phyloP scores from a whole-genome alignment of 2,888 invertebrate genomes.

The Plebejus melissa region DNA sequence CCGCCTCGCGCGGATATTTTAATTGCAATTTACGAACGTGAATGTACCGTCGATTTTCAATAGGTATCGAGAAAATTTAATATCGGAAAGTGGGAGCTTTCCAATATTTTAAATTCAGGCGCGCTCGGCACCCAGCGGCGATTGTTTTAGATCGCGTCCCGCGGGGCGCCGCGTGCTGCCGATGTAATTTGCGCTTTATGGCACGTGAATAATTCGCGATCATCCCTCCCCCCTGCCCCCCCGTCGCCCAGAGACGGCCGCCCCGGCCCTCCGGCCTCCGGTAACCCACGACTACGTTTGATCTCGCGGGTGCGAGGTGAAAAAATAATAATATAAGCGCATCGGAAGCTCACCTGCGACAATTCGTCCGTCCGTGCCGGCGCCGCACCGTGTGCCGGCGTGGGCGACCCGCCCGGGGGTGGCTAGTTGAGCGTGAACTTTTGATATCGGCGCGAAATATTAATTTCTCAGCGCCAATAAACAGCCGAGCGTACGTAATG shows the following conservation, averaged over 20 bases:
- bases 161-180: constrained; percentile 57
- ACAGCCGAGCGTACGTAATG: constrained; percentile 68
- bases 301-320: constrained; percentile 59
- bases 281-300: constrained; percentile 68
- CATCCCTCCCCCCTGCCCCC: constrained; percentile 47
- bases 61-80: constrained; percentile 43
- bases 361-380: constrained; percentile 50
- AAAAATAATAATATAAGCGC: constrained; percentile 72
- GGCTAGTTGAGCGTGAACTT: constrained; percentile 76
- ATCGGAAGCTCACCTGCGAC: constrained; percentile 70
- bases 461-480: constrained; percentile 75
- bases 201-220: constrained; percentile 72
- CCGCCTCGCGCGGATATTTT: constrained; percentile 35
- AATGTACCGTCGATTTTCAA: constrained; percentile 39
- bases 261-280: constrained; percentile 38
- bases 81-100: constrained; percentile 45
- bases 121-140: constrained; percentile 46
- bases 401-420: constrained; percentile 68
- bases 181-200: constrained; percentile 73
- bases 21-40: constrained; percentile 39
- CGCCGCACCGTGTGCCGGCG: constrained; percentile 37
- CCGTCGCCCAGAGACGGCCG: constrained; percentile 33
- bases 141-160: constrained; percentile 55
- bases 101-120: constrained; percentile 46
- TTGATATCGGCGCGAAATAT: constrained; percentile 77